Base-by-base conservation (phyloP, 1,140 invertebrate genomes). In the Charaxes varanes region DNA sequence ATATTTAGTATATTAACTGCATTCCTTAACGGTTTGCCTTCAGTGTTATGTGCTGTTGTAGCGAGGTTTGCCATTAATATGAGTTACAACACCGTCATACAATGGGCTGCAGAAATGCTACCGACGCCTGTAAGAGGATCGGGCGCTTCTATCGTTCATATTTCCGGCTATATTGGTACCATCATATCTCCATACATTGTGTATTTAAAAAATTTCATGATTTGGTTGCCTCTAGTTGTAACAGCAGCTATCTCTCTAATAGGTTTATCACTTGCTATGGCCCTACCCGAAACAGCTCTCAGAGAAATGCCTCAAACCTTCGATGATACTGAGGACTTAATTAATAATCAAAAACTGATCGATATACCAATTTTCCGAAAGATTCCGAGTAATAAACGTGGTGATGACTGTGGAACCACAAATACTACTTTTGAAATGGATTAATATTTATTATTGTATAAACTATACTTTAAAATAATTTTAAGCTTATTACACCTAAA, bases 221-320 rank as follows among this genome's bases (percentile, higher is more conserved):
- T 73, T 30, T 88, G 88, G 17, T 62, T 94, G 35, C 92, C 93
- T 4, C 72, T 94, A 37, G 86, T 93, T 30, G 86, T 93, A 14
- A 89, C 93, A 87, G 91, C 90, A 12, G 63, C 79, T 1, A 72
- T 93, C 33, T 85, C 92, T 47, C 84, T 92, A n/a, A 73, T 88
- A 4, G 91, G 91, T 14, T 90, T 88, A 11, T 37, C 90, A 11
- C 84, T 88, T 6, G 89, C 89, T 17, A 72, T 94, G 3, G 78
- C 89, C 18, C 77, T 94, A 23, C 92, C 93, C 0, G 93, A 94
- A 84, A 94, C 93, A 0, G 85, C 92, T 8, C 88, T 90, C 41
- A 88, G 88, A 51, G 88, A 91, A 53, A 79, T 94, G 55, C 93
- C 93, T 11, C 90, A 94, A 76, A 92, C 91, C 1, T 86, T 92